Percentiles rank a stretch among this genome's conserved stretches.
These are phyloP conservation scores for Hexactinellida sp. DNA, from an alignment of 37 sponge, comb jelly and placozoan genomes.

Conservation along the genomic window DNA sequence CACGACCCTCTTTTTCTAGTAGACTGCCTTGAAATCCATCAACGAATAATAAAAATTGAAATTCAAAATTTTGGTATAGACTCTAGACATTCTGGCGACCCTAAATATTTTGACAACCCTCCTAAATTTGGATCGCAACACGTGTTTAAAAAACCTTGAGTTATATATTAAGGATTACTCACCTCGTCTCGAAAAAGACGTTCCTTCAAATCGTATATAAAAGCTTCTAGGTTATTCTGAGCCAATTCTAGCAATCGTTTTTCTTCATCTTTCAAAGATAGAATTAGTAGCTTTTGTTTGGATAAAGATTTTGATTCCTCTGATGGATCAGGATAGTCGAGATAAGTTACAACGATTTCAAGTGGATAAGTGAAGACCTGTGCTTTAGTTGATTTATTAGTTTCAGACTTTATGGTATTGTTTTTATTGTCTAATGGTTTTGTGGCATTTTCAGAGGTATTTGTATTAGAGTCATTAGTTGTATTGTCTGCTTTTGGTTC, in stretches of 20 bases:
- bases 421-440: background rate
- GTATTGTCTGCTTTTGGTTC: background rate
- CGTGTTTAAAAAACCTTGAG: too few species aligned
- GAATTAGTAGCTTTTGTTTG: background rate
- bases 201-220: conserved; percentile 11
- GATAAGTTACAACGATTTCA: background rate
- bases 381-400: background rate
- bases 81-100: too few species aligned
- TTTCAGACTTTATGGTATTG: background rate
- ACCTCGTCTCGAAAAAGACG: background rate
- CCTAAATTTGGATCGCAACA: too few species aligned
- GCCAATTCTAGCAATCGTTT: background rate
- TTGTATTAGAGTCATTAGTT: background rate
- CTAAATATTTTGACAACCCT: too few species aligned
- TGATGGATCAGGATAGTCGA: background rate
- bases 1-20: too few species aligned
- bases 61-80: too few species aligned
- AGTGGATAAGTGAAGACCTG: background rate
- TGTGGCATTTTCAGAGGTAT: background rate
- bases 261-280: background rate
- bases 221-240: conserved; percentile 6
- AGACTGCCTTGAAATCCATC: too few species aligned
- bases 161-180: too few species aligned
- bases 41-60: too few species aligned
- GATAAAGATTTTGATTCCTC: background rate